These are phyloP conservation scores for Orchestia grillus DNA, from an alignment of 1,140 invertebrate species.

Conservation along the genomic window DNA sequence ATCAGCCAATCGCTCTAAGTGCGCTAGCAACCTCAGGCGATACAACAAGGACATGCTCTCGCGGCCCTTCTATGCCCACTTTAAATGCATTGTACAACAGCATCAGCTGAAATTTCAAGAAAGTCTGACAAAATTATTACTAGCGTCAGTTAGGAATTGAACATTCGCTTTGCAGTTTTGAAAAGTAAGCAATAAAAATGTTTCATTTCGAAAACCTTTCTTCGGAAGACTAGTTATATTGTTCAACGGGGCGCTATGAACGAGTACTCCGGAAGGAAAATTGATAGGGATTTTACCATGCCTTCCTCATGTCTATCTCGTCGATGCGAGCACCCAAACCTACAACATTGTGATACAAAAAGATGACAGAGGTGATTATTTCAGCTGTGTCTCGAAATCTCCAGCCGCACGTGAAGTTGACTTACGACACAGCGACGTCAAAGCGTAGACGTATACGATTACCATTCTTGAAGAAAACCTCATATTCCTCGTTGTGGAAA, in stretches of 20 bases:
- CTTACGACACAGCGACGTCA: background rate
- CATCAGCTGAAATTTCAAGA: background rate
- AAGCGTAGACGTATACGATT: background rate
- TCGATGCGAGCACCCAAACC: background rate
- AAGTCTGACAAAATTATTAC: background rate
- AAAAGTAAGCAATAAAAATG: too few relatives aligned
- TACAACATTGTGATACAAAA: background rate
- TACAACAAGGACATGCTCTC: slow-evolving; percentile 11
- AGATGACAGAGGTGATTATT: background rate
- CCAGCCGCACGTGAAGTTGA: background rate
- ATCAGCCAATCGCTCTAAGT: slow-evolving; percentile 43
- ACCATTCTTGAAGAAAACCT: background rate
- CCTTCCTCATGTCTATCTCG: too few relatives aligned
- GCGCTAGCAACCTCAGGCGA: background rate
- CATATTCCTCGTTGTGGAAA: background rate
- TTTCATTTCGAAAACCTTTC: too few relatives aligned
- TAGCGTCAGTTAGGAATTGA: too few relatives aligned
- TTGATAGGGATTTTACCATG: too few relatives aligned
- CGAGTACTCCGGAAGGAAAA: too few relatives aligned
- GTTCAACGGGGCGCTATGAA: too few relatives aligned
- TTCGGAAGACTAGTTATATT: too few relatives aligned
- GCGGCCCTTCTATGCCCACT: background rate
- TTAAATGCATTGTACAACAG: background rate
- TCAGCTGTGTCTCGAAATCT: background rate
- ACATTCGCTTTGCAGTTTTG: too few relatives aligned